Evolutionary conservation across 1,140 invertebrate genomes (phyloP), one percentile per base, ranked within the genome.

Genomic region (Bombyx mori): DNA sequence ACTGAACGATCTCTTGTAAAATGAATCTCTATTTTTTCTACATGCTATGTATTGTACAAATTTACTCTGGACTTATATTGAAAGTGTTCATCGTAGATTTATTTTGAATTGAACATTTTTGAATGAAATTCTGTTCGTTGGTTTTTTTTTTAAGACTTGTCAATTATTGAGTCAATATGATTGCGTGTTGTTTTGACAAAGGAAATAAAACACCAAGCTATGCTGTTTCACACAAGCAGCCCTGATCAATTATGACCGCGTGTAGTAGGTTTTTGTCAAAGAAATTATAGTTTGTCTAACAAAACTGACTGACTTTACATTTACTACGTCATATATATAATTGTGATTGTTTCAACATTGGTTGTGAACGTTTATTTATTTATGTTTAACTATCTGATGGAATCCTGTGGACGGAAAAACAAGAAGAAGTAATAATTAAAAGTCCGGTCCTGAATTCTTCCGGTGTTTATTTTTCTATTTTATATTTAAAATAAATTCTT

Each of bases 21-120:
- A 53, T 78, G 77, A 86, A 86, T 86, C 81, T 84, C 79, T 86
- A 86, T 86, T 86, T 86, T 86, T 86, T 86, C 83, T 86, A 86
- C 79, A 80, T 75, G 79, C 77, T 84, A 79, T 78, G 78, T 82
- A 84, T 84, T 84, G 79, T 84, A 86, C 79, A 86, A 82, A 84
- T 79, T 77, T 70, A 81, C 75, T 82, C 81, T 80, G n/a, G 73
- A 82, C 71, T 69, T 77, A 72, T 84, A 71, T 82, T 35, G 26
- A 78, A 84, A 82, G 78, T 82, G 76, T 86, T 83, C 79, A 82
- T 22, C 74, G 70, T 78, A 76, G 67, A 57, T 73, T 79, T 78
- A 77, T 71, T 76, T 79, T 75, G 74, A 63, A 76, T 73, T 64
- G 62, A 61, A 65, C 68, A 65, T 55, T 62, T 62, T 45, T 43